A percentile compares a stretch with the other conserved stretches of the same genome.
Evolutionary conservation across 2,888 invertebrate species (phyloP).

Genomic region (Ormyrus rosae): DNA sequence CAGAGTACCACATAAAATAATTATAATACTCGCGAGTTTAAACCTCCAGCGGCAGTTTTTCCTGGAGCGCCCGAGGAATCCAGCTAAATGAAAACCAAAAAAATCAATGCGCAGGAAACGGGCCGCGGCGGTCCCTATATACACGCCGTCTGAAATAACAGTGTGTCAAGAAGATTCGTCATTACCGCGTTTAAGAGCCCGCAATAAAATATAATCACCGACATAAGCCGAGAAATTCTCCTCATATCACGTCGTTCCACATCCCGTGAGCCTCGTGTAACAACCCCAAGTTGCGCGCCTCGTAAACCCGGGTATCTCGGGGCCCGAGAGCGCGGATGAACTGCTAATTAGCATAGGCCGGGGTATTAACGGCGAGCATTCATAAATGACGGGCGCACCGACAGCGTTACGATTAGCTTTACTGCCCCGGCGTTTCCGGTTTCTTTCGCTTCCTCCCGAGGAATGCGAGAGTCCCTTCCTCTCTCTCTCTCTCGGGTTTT

Average conservation of each 20-base stretch:
- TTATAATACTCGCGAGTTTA: no score
- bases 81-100: conserved; percentile 3
- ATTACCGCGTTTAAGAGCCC: conserved; percentile 25
- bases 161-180: conserved; percentile 37
- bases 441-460: conserved; percentile 15
- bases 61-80: neutral
- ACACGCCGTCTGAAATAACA: conserved; percentile 22
- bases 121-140: no score
- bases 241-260: conserved; percentile 39
- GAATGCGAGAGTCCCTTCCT: neutral
- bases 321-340: conserved; percentile 28
- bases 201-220: conserved; percentile 42
- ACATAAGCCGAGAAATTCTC: conserved; percentile 22
- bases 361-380: conserved; percentile 35
- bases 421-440: conserved; percentile 53
- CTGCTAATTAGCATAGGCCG: conserved; percentile 47
- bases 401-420: conserved; percentile 55
- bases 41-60: no score
- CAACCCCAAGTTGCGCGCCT: neutral
- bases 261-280: neutral
- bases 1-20: no score
- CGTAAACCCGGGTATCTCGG: conserved; percentile 17
- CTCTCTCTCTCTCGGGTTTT: neutral
- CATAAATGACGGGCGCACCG: conserved; percentile 46
- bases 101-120: conserved; percentile 29